phyloP scores from a whole-genome alignment of 2,888 invertebrate species.

The Cecidostiba fungosa region DNA sequence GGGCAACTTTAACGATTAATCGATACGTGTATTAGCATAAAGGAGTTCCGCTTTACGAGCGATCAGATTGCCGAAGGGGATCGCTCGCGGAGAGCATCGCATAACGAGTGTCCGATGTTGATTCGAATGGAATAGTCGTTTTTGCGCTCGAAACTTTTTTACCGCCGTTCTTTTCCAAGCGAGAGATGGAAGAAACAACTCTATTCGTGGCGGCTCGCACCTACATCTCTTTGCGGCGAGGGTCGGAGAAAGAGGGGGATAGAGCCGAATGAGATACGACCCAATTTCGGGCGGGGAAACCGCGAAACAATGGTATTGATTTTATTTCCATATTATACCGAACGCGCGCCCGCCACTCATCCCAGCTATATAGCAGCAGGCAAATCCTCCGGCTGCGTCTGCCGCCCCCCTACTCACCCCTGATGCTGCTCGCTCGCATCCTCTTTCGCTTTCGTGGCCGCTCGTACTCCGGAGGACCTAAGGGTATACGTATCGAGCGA shows the following conservation, averaged over 20 bases:
- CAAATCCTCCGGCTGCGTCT: conserved; percentile 63
- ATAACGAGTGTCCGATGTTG: background rate
- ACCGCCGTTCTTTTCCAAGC: background rate
- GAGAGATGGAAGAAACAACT: background rate
- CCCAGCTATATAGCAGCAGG: no score
- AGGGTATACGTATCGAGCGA: conserved; percentile 77
- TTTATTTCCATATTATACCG: conserved; percentile 78
- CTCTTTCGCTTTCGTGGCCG: conserved; percentile 57
- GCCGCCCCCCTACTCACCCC: conserved; percentile 50
- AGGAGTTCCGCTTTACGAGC: conserved; percentile 17
- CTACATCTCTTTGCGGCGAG: background rate
- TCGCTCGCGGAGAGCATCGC: background rate
- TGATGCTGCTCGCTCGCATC: no score
- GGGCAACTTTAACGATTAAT: conserved; percentile 48
- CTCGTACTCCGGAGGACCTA: conserved; percentile 62
- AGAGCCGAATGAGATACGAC: conserved; percentile 71
- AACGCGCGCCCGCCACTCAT: conserved; percentile 60
- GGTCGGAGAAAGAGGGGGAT: background rate
- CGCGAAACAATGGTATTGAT: conserved; percentile 80
- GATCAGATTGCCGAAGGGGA: conserved; percentile 32
- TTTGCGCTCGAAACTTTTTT: conserved; percentile 37
- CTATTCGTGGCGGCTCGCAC: background rate
- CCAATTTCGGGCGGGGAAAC: conserved; percentile 74
- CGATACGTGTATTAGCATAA: conserved; percentile 43
- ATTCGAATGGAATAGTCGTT: conserved; percentile 41